Evolutionary conservation across 1,140 invertebrate species (phyloP).

Genomic region (Berghia stephanieae): DNA sequence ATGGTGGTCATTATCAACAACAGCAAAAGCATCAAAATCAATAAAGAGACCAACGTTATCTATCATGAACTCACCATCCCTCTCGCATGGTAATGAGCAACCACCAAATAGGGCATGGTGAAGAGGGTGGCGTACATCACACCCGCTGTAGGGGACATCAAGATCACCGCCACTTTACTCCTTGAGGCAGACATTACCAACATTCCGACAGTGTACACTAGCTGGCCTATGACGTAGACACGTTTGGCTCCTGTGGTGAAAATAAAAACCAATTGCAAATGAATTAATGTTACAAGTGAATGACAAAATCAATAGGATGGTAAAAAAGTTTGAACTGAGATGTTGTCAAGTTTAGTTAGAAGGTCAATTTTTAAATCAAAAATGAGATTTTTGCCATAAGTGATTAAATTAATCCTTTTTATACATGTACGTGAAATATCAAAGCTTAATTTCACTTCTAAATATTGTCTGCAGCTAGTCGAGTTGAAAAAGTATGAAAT

Average conservation of each 20-base stretch:
- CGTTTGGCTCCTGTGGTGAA: constrained; percentile 76
- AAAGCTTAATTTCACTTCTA: too few species aligned
- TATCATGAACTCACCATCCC: constrained; percentile 76
- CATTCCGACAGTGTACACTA: constrained; percentile 91
- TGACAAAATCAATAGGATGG: neutral
- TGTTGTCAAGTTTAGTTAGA: too few species aligned
- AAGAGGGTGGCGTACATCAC: constrained; percentile 98
- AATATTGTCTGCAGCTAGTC: too few species aligned
- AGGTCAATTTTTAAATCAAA: too few species aligned
- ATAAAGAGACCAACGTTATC: too few species aligned
- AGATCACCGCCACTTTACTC: constrained; percentile 69
- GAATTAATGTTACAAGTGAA: neutral
- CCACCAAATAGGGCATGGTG: constrained; percentile 93
- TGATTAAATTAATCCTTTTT: too few species aligned
- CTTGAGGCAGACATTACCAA: constrained; percentile 83
- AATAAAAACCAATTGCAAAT: neutral
- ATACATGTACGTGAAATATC: too few species aligned
- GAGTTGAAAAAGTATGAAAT: too few species aligned
- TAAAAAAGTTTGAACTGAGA: too few species aligned
- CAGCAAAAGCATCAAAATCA: too few species aligned
- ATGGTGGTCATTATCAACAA: too few species aligned
- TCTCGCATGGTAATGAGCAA: constrained; percentile 91
- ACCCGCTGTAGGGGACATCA: constrained; percentile 70
- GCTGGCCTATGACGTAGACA: constrained; percentile 90
- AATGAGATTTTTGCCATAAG: too few species aligned